phyloP scores from a whole-genome alignment of 2,113 vertebrate genomes.

The Fulica atra region DNA sequence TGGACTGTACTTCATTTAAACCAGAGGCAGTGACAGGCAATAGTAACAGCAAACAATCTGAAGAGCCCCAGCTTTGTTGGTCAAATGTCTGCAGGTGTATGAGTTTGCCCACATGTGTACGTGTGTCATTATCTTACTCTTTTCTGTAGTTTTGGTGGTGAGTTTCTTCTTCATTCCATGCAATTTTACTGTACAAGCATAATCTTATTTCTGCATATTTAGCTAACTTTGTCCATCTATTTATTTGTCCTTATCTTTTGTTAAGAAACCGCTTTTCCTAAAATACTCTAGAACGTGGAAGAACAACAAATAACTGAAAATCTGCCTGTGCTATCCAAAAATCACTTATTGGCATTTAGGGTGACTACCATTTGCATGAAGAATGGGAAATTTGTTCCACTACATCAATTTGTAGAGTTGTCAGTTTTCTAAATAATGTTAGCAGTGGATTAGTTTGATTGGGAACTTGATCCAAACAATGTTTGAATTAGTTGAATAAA shows the following conservation, averaged over 20 bases:
- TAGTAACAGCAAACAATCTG: not conserved
- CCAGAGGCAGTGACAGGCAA: not conserved
- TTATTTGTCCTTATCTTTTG: constrained; percentile 26
- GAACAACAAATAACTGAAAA: constrained; percentile 38
- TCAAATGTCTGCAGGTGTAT: not conserved
- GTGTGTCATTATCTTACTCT: not conserved
- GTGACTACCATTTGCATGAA: not conserved
- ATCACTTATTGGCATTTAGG: not conserved
- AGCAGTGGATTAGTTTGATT: constrained; percentile 63
- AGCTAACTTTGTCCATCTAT: not conserved
- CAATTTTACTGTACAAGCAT: not conserved
- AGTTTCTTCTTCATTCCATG: not conserved
- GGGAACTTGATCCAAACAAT: constrained; percentile 52
- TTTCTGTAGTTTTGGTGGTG: not conserved
- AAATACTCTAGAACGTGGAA: constrained; percentile 7
- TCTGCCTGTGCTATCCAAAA: not conserved
- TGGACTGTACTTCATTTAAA: not conserved
- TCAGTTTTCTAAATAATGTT: constrained; percentile 63
- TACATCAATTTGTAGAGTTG: constrained; percentile 34
- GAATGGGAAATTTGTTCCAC: constrained; percentile 21
- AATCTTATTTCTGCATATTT: not conserved
- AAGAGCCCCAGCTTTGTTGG: not conserved
- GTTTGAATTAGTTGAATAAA: constrained; percentile 53
- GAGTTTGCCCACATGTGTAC: not conserved
- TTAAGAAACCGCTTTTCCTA: constrained; percentile 21